Base-by-base conservation (phyloP, 2,797 vertebrate genomes). In the Lutjanus argentimaculatus region DNA sequence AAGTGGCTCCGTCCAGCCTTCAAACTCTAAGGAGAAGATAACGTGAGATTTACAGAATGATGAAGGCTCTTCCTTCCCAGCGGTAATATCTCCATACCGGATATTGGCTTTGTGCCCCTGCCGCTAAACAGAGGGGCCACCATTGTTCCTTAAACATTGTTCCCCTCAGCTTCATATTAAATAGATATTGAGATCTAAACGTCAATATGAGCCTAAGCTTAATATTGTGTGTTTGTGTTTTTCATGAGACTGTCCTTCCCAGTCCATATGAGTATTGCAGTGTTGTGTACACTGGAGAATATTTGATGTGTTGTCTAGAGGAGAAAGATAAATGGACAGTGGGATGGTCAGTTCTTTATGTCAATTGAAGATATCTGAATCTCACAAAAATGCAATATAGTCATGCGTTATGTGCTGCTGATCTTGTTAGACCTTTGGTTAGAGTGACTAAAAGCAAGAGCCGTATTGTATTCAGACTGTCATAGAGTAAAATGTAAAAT, bases 61-160 rank as follows among this genome's bases (percentile, higher is more conserved):
- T 92, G 90, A 90, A 86, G 80, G 71, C 85, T 84, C 72, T 43
- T 69, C 61, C 75, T 85, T 79, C 84, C 85, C 82, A 7, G 61
- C 49, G 85, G 90, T 86, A 91, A 95, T 95, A 95, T 95, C 91
- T 83, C 81, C 78, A 73, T 79, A 48, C 92, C 91, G 95, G 95
- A 96, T 95, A 96, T 96, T 95, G 93, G 83, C 89, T 92, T 74
- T 87, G 80, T 81, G 83, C 80, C 70, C 63, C 62, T 61, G 83
- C 72, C 53, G 48, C 91, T 63, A 77, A 87, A 89, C 75, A 66
- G 74, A 79, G 71, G 82, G 77, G 71, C 61, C 78, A 43, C 79
- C 79, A 88, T 89, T 93, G 88, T 91, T 87, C 71, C 90, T 88
- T 79, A 85, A 86, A 86, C 82, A 77, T 46, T 6, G 61, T 71